phyloP scores from a whole-genome alignment of 2,797 vertebrate species.

The Cynopterus sphinx region DNA sequence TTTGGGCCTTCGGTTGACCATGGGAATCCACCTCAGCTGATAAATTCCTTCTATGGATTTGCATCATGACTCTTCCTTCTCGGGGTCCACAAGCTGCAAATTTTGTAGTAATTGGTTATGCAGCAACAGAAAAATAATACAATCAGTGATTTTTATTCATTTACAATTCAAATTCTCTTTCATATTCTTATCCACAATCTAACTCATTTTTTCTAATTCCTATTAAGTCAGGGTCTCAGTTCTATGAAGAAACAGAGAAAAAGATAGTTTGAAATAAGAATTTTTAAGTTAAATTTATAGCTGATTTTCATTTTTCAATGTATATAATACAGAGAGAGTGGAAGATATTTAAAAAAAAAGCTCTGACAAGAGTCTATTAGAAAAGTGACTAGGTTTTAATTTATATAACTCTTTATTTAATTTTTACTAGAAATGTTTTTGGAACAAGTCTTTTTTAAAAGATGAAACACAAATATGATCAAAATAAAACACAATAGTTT shows the following conservation, averaged over 20 bases:
- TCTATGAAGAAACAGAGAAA: background rate
- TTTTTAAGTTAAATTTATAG: background rate
- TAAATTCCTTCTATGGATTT: background rate
- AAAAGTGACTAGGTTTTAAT: conserved; percentile 53
- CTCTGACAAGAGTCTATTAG: background rate
- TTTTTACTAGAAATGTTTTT: conserved; percentile 51
- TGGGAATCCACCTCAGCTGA: background rate
- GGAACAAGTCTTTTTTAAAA: conserved; percentile 17
- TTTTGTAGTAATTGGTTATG: background rate
- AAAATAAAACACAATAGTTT: conserved; percentile 53
- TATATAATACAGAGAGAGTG: background rate
- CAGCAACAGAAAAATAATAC: background rate
- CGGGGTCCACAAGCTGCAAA: background rate
- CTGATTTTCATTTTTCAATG: background rate
- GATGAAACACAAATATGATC: conserved; percentile 53
- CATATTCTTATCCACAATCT: background rate
- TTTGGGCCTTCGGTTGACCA: no score
- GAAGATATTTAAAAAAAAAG: background rate
- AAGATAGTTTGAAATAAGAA: background rate
- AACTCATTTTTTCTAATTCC: background rate
- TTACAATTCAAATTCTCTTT: background rate
- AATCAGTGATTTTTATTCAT: background rate
- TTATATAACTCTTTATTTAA: conserved; percentile 56
- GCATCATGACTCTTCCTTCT: background rate
- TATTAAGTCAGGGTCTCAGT: background rate